A percentile compares a stretch with the other conserved stretches of the same genome.
Evolutionary conservation across 2,113 vertebrate genomes (phyloP).

Genomic region (Copsychus sechellarum): DNA sequence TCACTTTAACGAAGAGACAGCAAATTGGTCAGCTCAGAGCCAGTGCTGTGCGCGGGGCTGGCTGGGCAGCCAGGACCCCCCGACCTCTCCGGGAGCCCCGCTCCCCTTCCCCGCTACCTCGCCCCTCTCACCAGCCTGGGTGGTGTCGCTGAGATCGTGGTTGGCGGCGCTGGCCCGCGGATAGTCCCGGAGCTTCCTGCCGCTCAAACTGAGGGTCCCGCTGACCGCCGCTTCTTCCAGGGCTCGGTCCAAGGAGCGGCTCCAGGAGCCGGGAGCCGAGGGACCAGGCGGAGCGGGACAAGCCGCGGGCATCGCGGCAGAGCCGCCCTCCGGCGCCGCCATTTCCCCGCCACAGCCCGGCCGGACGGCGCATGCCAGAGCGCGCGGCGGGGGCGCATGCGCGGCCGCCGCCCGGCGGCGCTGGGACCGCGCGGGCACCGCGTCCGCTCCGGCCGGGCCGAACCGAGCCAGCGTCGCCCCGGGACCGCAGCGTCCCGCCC

Average conservation of each 20-base stretch:
- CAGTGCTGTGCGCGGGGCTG: not conserved
- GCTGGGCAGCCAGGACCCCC: not conserved
- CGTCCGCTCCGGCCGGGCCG: too few relatives aligned
- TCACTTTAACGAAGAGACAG: not conserved
- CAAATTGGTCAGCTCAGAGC: not conserved
- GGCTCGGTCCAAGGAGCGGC: constrained; percentile 90
- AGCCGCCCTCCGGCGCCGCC: constrained; percentile 81
- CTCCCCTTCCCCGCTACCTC: not conserved
- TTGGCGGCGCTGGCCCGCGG: constrained; percentile 89
- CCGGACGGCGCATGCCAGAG: not conserved
- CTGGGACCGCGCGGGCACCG: rapidly evolving
- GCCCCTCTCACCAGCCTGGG: constrained; percentile 84
- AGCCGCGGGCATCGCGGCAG: not conserved
- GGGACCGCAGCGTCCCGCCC: rapidly evolving
- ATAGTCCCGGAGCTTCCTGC: constrained; percentile 98
- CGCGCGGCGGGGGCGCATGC: not conserved
- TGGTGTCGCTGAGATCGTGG: constrained; percentile 97
- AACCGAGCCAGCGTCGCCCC: rapidly evolving
- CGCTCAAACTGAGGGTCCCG: constrained; percentile 90
- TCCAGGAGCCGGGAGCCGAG: constrained; percentile 85
- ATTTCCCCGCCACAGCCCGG: constrained; percentile 73
- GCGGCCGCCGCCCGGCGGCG: not conserved
- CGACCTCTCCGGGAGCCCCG: too few relatives aligned
- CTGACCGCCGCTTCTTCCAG: constrained; percentile 91
- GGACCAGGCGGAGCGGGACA: constrained; percentile 36